A percentile compares a stretch with the other conserved stretches of the same genome.
Evolutionary conservation across 2,888 invertebrate species (phyloP).

Genomic region (Ephialtes manifestator): DNA sequence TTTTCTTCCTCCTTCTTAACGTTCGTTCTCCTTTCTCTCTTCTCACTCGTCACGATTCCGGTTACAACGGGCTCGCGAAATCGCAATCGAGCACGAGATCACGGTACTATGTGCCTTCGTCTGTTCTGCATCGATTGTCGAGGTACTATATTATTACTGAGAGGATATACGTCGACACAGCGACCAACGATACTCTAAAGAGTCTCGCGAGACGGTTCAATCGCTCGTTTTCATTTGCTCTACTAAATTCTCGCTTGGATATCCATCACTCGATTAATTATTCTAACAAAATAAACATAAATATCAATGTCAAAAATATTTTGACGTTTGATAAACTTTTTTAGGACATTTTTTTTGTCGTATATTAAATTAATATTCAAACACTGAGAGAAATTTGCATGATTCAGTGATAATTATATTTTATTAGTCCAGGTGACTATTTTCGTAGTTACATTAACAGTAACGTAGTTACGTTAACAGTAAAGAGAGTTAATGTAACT

Average conservation of each 20-base stretch:
- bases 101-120: conserved; percentile 87
- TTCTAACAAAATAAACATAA: background rate
- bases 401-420: too few species aligned
- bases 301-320: background rate
- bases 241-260: background rate
- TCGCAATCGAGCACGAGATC: conserved; percentile 63
- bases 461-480: too few species aligned
- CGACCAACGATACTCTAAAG: background rate
- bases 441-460: too few species aligned
- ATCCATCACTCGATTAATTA: background rate
- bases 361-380: too few species aligned
- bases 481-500: too few species aligned
- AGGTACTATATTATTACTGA: conserved; percentile 83
- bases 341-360: too few species aligned
- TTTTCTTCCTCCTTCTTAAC: background rate
- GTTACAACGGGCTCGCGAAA: conserved; percentile 63
- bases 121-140: conserved; percentile 88
- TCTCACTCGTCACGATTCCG: conserved; percentile 55
- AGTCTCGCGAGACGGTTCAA: background rate
- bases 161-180: background rate
- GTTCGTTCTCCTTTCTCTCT: conserved; percentile 16
- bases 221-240: background rate
- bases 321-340: too few species aligned
- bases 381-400: too few species aligned
- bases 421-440: too few species aligned